Evolutionary conservation across 2,113 vertebrate genomes (phyloP).

Genomic region (Nycticorax nycticorax): DNA sequence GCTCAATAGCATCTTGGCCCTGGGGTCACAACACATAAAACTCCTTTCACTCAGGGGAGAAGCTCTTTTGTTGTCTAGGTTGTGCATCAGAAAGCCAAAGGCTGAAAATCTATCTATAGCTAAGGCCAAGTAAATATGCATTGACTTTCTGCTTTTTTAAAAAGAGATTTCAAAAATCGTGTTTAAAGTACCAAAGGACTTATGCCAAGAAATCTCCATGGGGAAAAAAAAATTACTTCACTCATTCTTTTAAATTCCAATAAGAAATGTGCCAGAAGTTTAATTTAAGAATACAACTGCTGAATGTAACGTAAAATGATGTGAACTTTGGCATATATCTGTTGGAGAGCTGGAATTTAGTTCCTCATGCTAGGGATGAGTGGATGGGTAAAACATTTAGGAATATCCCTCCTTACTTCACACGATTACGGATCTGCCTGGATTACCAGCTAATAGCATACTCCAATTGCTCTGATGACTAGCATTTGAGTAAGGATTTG

Average conservation of each 20-base stretch:
- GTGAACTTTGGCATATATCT: constrained; percentile 1
- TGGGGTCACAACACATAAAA: neutral
- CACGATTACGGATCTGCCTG: neutral
- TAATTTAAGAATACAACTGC: neutral
- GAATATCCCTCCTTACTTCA: constrained; percentile 25
- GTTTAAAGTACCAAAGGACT: neutral
- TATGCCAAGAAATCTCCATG: neutral
- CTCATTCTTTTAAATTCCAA: constrained; percentile 3
- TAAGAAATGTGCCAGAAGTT: neutral
- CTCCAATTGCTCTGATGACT: constrained; percentile 3
- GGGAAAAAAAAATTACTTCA: neutral
- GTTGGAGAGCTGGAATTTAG: neutral
- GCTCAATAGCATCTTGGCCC: neutral
- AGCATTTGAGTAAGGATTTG: constrained; percentile 18
- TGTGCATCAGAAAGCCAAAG: neutral
- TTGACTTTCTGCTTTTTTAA: neutral
- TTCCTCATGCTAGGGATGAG: neutral
- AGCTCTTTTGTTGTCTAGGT: neutral
- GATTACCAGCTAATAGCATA: neutral
- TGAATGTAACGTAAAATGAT: neutral
- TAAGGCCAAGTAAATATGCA: neutral
- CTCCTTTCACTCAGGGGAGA: neutral
- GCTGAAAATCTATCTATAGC: neutral
- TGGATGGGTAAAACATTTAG: neutral
- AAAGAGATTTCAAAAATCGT: neutral